Evolutionary conservation across 2,113 vertebrate genomes (phyloP).

Genomic region (Zonotrichia leucophrys): DNA sequence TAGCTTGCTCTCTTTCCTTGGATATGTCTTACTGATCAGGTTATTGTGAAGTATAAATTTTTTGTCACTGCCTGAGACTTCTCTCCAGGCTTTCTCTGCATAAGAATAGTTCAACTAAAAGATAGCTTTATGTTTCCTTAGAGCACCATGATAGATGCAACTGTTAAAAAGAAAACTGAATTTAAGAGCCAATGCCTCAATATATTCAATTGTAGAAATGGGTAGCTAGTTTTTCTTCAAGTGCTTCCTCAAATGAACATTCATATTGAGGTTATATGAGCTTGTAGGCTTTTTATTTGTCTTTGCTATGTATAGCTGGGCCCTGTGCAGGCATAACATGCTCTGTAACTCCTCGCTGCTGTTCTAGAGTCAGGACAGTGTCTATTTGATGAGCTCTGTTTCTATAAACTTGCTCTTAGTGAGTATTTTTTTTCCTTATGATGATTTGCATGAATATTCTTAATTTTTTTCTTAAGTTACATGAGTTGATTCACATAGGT

Average conservation of each 20-base stretch:
- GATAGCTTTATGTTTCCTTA: neutral
- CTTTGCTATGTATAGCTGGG: neutral
- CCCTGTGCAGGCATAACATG: neutral
- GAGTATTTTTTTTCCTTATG: neutral
- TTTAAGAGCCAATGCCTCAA: neutral
- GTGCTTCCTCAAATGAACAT: neutral
- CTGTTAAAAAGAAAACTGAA: neutral
- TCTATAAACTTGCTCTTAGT: neutral
- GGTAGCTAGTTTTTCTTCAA: neutral
- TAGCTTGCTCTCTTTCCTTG: neutral
- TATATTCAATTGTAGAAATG: neutral
- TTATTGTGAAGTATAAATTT: neutral
- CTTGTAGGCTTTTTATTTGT: neutral
- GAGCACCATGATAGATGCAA: neutral
- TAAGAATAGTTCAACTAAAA: neutral
- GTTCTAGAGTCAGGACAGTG: neutral
- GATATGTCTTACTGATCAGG: neutral
- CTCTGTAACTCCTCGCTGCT: neutral
- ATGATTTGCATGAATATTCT: neutral
- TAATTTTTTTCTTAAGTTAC: neutral
- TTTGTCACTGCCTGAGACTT: neutral
- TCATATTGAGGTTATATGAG: neutral
- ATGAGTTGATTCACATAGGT: neutral
- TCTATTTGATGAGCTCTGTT: neutral
- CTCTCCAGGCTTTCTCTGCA: neutral